These are phyloP conservation scores for Gallinago jamesoni DNA, from an alignment of 2,113 vertebrate species.

Conservation along the genomic window DNA sequence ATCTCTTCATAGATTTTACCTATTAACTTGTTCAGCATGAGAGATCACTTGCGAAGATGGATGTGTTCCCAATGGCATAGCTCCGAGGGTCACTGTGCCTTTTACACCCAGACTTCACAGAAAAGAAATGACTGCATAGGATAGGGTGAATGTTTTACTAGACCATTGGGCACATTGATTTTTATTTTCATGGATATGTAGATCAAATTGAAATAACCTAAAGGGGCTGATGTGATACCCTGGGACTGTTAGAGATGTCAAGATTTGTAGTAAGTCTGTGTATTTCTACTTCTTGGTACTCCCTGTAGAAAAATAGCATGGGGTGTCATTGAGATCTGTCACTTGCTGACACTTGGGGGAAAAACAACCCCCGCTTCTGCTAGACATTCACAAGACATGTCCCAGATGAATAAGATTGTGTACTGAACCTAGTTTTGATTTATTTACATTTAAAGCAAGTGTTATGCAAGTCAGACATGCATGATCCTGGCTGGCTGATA, in stretches of 20 bases:
- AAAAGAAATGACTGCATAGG: not conserved
- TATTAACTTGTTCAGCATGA: not conserved
- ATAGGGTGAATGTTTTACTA: conserved; percentile 57
- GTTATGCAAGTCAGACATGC: not conserved
- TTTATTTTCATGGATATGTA: conserved; percentile 66
- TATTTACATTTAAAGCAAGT: conserved; percentile 40
- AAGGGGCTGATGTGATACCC: conserved; percentile 38
- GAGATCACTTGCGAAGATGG: not conserved
- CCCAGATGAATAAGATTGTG: not conserved
- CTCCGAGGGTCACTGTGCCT: conserved; percentile 8
- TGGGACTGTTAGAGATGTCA: conserved; percentile 44
- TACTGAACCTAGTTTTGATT: conserved; percentile 27
- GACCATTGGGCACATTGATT: conserved; percentile 61
- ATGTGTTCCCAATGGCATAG: not conserved
- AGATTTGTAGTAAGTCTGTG: not conserved
- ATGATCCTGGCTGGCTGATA: conserved; percentile 9
- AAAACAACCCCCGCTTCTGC: conserved; percentile 7
- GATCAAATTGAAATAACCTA: conserved; percentile 64
- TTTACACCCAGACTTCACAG: not conserved
- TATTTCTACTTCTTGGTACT: conserved; percentile 12
- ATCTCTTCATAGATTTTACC: not conserved
- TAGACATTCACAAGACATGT: not conserved
- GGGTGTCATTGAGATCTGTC: conserved; percentile 62
- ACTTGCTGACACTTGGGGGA: not conserved
- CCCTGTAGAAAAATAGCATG: conserved; percentile 54